Evolutionary conservation across 2,888 invertebrate genomes (phyloP), one percentile per base, ranked within the genome.

Genomic region (Limenitis camilla): DNA sequence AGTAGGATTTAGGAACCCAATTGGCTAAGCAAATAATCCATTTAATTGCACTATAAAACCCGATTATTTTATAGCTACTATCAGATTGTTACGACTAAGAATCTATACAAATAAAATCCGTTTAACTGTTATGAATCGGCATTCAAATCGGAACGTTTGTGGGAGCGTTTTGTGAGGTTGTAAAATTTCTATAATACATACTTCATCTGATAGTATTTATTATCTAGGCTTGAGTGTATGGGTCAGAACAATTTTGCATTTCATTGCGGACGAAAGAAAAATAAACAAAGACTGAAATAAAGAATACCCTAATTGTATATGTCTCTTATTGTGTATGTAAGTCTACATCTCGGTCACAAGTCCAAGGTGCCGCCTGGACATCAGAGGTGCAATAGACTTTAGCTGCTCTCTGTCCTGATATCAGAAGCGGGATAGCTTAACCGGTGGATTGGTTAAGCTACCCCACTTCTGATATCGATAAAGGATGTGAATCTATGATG

Each of bases 51-150:
- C 36, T 29, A 36, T 45, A 45, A 44, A 45, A 45, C 30, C 11
- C 45, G 10, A 45, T 29, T 54, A 51, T 48, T 59, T 58, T 56
- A 61, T 56, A 58, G 54, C 59, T 46, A 63, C 59, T 50, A 63
- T 60, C 54, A 55, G 45, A 58, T 53, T 46, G 57, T 63, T 62
- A 61, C 58, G 55, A 59, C 56, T 49, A 50, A 54, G 55, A 64
- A 67, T 64, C 61, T 63, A 62, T 64, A 55, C 56, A 52, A 60
- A 63, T 66, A 65, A 69, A 69, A 66, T 64, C 59, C 61, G 60
- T 60, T 71, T 69, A 69, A 71, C 41, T 42, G 48, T 56, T 52
- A 66, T 69, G 69, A 72, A 72, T 66, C 65, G 66, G 61, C 71
- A 72, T 71, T 71, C 65, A 69, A 70, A 74, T 59, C 62, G 61